Percentiles rank a stretch among this genome's conserved stretches.
Evolutionary conservation across 1,140 invertebrate genomes (phyloP).

Genomic region (Palaemon carinicauda): DNA sequence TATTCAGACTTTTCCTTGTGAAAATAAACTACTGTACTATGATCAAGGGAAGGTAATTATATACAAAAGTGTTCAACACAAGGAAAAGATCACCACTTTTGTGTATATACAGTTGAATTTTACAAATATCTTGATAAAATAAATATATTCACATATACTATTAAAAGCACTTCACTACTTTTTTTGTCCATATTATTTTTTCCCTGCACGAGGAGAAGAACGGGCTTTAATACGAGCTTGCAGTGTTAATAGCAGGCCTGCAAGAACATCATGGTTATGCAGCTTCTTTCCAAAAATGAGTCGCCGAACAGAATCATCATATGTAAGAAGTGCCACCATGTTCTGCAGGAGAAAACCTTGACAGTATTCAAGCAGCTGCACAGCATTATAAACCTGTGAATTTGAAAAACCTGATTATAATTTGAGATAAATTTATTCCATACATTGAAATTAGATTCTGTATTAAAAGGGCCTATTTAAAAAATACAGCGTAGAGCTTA

Average conservation of each 20-base stretch:
- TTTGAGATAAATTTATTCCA: not conserved
- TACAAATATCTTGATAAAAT: too few species aligned
- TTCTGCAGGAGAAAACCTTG: conserved; percentile 91
- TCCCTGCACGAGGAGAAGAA: conserved; percentile 57
- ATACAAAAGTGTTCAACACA: too few species aligned
- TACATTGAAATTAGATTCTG: not conserved
- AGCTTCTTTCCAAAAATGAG: conserved; percentile 87
- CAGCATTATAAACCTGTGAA: conserved; percentile 30
- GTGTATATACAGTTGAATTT: too few species aligned
- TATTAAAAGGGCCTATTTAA: too few species aligned
- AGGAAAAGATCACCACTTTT: too few species aligned
- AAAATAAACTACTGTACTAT: too few species aligned
- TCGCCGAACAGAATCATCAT: conserved; percentile 88
- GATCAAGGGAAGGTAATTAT: too few species aligned
- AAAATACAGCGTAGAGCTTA: too few species aligned
- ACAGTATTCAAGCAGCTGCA: conserved; percentile 68
- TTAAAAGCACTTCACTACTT: not conserved
- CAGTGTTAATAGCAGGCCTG: conserved; percentile 71
- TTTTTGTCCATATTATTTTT: conserved; percentile 30
- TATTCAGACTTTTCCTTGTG: too few species aligned
- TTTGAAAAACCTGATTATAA: not conserved
- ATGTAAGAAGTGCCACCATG: conserved; percentile 90
- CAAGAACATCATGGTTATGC: conserved; percentile 88
- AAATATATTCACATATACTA: too few species aligned
- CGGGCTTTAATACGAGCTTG: conserved; percentile 59